phyloP scores from a whole-genome alignment of 2,113 vertebrate species.

The Coptodon rendalli region DNA sequence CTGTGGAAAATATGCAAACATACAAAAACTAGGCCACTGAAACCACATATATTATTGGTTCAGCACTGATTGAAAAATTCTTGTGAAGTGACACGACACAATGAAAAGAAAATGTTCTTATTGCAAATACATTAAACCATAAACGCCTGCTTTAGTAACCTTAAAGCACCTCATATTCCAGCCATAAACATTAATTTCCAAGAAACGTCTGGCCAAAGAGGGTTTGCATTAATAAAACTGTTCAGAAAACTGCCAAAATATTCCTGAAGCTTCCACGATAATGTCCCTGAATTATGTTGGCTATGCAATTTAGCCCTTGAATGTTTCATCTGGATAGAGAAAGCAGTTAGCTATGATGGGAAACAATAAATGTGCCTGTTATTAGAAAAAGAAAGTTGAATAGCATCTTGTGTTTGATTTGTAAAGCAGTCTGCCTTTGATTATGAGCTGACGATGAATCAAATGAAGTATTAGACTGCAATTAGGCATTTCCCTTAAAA shows the following conservation, averaged over 20 bases:
- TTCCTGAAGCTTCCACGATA: background rate
- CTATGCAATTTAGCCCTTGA: background rate
- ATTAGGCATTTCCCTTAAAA: background rate
- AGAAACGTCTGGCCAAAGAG: background rate
- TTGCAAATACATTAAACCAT: background rate
- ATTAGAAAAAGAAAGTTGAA: background rate
- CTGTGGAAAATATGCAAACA: background rate
- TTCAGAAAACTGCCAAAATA: constrained; percentile 8
- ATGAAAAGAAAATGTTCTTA: background rate
- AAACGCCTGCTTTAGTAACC: background rate
- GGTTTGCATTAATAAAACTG: constrained; percentile 10
- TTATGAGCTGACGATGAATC: background rate
- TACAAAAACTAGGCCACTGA: constrained; percentile 2
- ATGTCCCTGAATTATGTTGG: background rate
- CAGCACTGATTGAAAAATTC: background rate
- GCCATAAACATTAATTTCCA: constrained; percentile 7
- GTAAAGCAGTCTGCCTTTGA: background rate
- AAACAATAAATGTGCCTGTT: background rate
- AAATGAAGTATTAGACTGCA: background rate
- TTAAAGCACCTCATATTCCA: background rate
- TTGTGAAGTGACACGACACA: background rate
- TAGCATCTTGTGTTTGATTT: background rate
- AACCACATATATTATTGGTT: background rate
- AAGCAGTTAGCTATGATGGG: background rate
- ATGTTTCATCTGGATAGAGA: background rate